Evolutionary conservation across 2,797 vertebrate species (phyloP).

Genomic region (Enteromius afrohamiltoni): DNA sequence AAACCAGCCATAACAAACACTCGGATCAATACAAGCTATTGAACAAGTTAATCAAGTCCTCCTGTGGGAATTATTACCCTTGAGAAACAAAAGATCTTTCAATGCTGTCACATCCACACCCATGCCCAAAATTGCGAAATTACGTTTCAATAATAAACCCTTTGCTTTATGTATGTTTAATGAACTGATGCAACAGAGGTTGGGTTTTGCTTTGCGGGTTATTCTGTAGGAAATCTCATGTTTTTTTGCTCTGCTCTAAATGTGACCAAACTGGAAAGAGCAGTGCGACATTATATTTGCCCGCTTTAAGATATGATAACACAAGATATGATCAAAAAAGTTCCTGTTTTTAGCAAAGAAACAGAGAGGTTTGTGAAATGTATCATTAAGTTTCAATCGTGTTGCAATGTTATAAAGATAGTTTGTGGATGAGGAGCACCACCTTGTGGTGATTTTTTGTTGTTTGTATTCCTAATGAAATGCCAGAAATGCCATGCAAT

Average conservation of each 20-base stretch:
- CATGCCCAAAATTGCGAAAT: neutral
- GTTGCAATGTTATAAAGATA: neutral
- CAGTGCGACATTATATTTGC: neutral
- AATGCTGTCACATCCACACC: neutral
- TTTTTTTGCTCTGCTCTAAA: neutral
- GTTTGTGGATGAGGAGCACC: conserved; percentile 49
- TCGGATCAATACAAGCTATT: conserved; percentile 47
- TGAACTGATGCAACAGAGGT: neutral
- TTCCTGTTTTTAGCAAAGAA: neutral
- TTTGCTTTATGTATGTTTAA: neutral
- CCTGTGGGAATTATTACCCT: conserved; percentile 7
- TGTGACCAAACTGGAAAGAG: neutral
- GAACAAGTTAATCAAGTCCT: conserved; percentile 30
- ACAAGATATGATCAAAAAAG: conserved; percentile 17
- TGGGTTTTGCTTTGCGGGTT: neutral
- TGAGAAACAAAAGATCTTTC: conserved; percentile 16
- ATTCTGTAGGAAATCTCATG: neutral
- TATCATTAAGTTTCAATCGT: neutral
- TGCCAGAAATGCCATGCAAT: neutral
- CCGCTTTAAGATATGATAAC: conserved; percentile 6
- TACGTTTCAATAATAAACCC: neutral
- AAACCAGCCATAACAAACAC: conserved; percentile 40
- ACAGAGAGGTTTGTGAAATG: neutral
- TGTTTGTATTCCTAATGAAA: neutral
- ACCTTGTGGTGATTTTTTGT: conserved; percentile 39